phyloP scores from a whole-genome alignment of 2,113 vertebrate species.

The Cinclus mexicanus region DNA sequence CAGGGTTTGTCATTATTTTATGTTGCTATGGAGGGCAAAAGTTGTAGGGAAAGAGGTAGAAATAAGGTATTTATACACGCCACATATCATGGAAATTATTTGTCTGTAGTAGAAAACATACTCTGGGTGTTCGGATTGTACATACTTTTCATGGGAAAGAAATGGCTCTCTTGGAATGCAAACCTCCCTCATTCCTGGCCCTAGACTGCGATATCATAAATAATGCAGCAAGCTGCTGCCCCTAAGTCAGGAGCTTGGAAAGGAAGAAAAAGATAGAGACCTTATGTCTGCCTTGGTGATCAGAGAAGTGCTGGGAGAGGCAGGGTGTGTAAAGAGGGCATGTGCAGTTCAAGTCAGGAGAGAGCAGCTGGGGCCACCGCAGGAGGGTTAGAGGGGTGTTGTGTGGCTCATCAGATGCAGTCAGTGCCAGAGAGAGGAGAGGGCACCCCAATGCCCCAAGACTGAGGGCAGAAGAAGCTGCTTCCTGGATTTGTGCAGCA shows the following conservation, averaged over 20 bases:
- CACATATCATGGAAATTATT: not conserved
- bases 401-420: not conserved
- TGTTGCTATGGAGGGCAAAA: not conserved
- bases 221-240: conserved; percentile 17
- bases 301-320: not conserved
- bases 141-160: conserved; percentile 40
- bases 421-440: not conserved
- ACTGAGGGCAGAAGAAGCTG: not conserved
- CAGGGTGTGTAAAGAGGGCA: not conserved
- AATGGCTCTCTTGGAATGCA: conserved; percentile 19
- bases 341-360: not conserved
- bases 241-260: not conserved
- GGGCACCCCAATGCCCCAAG: fast-evolving
- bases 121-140: not conserved
- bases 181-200: conserved; percentile 24
- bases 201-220: not conserved
- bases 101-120: not conserved
- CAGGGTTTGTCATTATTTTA: not conserved
- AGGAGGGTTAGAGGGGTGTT: not conserved
- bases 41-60: not conserved
- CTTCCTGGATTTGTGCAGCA: not conserved
- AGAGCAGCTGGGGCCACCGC: not conserved
- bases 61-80: not conserved
- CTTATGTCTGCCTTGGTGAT: not conserved
- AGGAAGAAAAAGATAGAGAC: not conserved